Evolutionary conservation across 2,113 vertebrate species (phyloP), one percentile per base, ranked within the genome.

Genomic region (Chloropsis hardwickii): DNA sequence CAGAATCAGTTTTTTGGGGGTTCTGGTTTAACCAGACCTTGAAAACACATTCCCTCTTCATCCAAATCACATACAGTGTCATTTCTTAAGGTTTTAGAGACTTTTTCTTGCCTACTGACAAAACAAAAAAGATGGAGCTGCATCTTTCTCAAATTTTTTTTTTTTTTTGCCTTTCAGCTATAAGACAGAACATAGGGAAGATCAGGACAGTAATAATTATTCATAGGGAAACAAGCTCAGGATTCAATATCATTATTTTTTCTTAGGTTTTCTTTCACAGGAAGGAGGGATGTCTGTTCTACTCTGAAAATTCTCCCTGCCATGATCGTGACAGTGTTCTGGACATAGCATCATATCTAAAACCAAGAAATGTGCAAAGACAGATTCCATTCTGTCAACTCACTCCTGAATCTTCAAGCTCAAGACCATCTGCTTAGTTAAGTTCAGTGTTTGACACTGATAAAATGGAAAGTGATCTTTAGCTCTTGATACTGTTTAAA

Each of bases 291-390:
- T 57, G 10, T 31, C 17, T 72, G 9, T 17, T 91, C 23, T 70
- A 14, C 27, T 33, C 44, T 27, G 28, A 58, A 82, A 86, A 66
- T 27, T 24, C 27, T 73, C 51, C 5, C n/a, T 70, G 53, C 14
- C 3, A 0, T 19, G 39, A n/a, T 81, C 35, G 39, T 80, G 45
- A 22, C 14, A 8, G 10, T 44, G 17, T 65, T 28, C 62, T 64
- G 33, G 33, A 76, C 0, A 0, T 4, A 35, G 19, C 3, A 1
- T 21, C 20, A 1, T 47, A 51, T 12, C 19, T 61, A 54, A 90
- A 92, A 66, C 19, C 39, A 70, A 65, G 45, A 15, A 74, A 9
- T 12, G 20, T 66, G 16, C 60, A 66, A 88, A 82, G 13, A 28
- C 3, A 25, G 48, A 51, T 39, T 82, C 31, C 5, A 3, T 60